Percentiles rank a stretch among this genome's conserved stretches.
Evolutionary conservation across 2,797 vertebrate genomes (phyloP).

Genomic region (Pangasius larnaudii): DNA sequence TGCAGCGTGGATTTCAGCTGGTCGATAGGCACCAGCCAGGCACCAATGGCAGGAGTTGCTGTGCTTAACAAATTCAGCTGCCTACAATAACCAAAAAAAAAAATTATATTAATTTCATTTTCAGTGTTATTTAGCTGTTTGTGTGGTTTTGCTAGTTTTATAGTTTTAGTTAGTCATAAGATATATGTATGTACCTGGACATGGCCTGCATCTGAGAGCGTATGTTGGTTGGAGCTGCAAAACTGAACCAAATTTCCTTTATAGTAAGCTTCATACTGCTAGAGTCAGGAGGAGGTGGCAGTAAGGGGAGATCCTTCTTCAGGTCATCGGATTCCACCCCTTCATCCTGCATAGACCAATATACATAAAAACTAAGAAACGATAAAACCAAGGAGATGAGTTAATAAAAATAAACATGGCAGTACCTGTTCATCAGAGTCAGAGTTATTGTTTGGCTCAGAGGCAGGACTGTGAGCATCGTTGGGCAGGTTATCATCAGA

Average conservation of each 20-base stretch:
- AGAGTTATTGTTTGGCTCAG: constrained; percentile 82
- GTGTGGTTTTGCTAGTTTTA: neutral
- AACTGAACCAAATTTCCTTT: constrained; percentile 99
- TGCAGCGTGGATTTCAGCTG: constrained; percentile 94
- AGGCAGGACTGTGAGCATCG: constrained; percentile 85
- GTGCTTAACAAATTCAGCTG: constrained; percentile 97
- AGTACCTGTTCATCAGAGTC: constrained; percentile 94
- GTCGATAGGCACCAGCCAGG: constrained; percentile 97
- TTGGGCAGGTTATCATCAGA: constrained; percentile 93
- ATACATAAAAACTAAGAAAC: neutral
- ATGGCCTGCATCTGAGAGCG: constrained; percentile 86
- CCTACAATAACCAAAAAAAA: constrained; percentile 66
- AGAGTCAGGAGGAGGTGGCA: constrained; percentile 96
- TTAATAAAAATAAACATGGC: neutral
- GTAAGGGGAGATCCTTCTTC: constrained; percentile 94
- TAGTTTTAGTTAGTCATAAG: neutral
- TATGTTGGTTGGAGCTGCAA: constrained; percentile 96
- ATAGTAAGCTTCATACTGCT: constrained; percentile 99
- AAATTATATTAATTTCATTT: neutral
- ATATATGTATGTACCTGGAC: constrained; percentile 80
- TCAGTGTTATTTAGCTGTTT: neutral
- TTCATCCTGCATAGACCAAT: constrained; percentile 83
- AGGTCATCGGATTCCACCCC: constrained; percentile 98
- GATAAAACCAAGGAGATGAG: neutral
- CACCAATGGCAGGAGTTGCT: constrained; percentile 93